These are phyloP conservation scores for Ormia ochracea DNA, from an alignment of 2,888 invertebrate genomes.

Conservation along the genomic window DNA sequence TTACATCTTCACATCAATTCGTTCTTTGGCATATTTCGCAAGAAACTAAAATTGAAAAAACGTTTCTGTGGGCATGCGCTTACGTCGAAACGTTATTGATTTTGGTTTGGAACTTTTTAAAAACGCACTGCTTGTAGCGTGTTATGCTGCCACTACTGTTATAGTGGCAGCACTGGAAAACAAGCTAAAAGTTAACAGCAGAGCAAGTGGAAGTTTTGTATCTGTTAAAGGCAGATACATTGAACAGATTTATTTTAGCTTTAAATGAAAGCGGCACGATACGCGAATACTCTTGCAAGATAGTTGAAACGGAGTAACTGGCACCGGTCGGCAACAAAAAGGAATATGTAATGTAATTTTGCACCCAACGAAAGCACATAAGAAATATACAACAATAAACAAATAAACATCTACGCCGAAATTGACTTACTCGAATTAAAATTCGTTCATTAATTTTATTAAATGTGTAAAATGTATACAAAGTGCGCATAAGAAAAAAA, in stretches of 20 bases:
- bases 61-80: no score
- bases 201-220: constrained; percentile 30
- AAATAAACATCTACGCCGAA: constrained; percentile 1
- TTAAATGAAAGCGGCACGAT: constrained; percentile 50
- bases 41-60: no score
- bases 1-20: no score
- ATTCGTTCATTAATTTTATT: not conserved
- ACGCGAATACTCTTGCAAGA: constrained; percentile 49
- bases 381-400: constrained; percentile 10
- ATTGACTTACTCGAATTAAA: constrained; percentile 10
- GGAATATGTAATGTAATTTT: constrained; percentile 30
- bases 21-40: no score
- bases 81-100: no score
- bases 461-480: constrained; percentile 10
- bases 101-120: not conserved
- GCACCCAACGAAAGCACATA: constrained; percentile 22
- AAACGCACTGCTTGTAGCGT: no score
- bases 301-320: constrained; percentile 54
- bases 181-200: constrained; percentile 16
- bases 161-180: constrained; percentile 3
- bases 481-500: not conserved
- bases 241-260: constrained; percentile 53
- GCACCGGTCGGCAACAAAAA: constrained; percentile 61
- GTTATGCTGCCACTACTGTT: not conserved
- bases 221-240: constrained; percentile 45